These are phyloP conservation scores for Saimiri boliviensis DNA, from an alignment of 2,113 vertebrate species.

Conservation along the genomic window DNA sequence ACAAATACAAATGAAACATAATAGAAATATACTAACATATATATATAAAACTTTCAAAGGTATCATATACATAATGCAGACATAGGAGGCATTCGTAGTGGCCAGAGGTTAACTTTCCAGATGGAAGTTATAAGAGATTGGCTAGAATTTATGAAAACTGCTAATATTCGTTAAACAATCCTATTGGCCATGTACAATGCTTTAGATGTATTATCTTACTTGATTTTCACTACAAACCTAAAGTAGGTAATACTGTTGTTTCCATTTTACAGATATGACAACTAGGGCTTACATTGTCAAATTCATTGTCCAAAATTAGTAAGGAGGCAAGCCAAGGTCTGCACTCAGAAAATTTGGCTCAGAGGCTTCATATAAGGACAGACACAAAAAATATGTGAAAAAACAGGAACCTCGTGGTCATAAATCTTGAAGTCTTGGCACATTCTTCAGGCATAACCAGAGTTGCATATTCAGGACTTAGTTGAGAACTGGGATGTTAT, in stretches of 20 bases:
- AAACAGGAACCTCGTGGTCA: background rate
- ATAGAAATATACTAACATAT: background rate
- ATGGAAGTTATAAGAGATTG: background rate
- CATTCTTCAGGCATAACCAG: background rate
- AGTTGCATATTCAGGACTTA: background rate
- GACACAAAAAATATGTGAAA: background rate
- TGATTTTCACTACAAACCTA: background rate
- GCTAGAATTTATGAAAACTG: background rate
- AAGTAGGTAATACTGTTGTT: background rate
- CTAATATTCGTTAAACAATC: background rate
- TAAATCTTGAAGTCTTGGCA: background rate
- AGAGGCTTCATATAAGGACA: background rate
- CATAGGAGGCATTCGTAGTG: background rate
- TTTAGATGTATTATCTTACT: background rate
- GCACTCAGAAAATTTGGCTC: background rate
- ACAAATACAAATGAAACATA: background rate
- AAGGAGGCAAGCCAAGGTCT: background rate
- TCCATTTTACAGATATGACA: conserved; percentile 17
- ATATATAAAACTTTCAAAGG: background rate
- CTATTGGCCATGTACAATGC: background rate
- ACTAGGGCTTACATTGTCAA: background rate
- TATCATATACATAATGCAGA: background rate
- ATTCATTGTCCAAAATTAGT: background rate
- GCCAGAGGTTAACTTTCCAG: background rate
- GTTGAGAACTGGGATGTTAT: background rate